Base-by-base conservation (phyloP, 2,888 invertebrate genomes). In the Xestia c-nigrum region DNA sequence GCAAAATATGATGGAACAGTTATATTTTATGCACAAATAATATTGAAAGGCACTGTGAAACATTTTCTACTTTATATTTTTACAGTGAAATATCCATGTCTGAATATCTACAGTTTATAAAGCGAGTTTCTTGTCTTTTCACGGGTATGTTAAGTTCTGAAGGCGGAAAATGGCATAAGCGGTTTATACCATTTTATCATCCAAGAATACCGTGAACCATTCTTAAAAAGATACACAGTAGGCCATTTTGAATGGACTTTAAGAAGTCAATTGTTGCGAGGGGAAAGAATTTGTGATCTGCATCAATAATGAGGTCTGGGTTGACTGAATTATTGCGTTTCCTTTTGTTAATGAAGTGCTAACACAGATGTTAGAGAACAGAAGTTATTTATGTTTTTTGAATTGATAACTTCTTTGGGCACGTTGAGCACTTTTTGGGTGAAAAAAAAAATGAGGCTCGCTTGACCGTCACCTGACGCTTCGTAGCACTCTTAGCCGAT, bases 1-100 rank as follows among this genome's bases (percentile, higher is more conserved):
- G 72, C 72, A 69, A 72, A 70, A 73, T 77, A 74, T 71, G 52
- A 67, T 31, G 21, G 38, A 71, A 67, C 46, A 40, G 59, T 50
- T 69, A 70, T 72, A n/a, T 71, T 68, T 47, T 31, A 47, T 52
- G 40, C 57, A 46, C 38, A 72, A 81, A 76, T 80, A 70, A 74
- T 52, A 71, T 75, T 64, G 66, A 47, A 71, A 72, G 31, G 38
- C 21, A 19, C 12, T 76, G 43, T 50, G 31, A 71, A 73, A 59
- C 40, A 7, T n/a, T 43, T 31, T 61, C 9, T 16, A 46, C 38
- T 43, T 31, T 47, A 52, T 72, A 40, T 66, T 74, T 63, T 57
- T 64, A 38, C 46, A 68, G 70, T 59, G 0, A 59, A 72, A 47
- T 70, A 55, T 63, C 52, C 12, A 12, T 78, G 66, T 55, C 24